Evolutionary conservation across 2,797 vertebrate genomes (phyloP).

Genomic region (Poecilia wingei): DNA sequence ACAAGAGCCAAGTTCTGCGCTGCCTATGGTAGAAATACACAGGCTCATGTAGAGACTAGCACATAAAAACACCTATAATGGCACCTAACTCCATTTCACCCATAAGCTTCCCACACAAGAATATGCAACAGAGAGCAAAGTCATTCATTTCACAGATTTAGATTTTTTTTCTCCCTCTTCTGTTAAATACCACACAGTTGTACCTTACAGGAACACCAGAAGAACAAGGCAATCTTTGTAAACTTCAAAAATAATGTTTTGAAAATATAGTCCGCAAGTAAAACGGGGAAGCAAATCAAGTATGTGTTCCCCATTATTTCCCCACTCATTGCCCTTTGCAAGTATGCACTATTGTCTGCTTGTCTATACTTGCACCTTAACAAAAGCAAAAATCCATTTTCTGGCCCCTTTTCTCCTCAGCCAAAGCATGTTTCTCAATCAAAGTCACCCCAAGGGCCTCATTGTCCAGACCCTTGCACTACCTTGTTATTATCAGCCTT

Average conservation of each 20-base stretch:
- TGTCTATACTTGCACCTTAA: constrained; percentile 34
- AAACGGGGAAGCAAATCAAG: constrained; percentile 19
- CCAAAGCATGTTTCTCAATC: constrained; percentile 57
- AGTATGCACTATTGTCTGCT: constrained; percentile 32
- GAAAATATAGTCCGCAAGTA: background rate
- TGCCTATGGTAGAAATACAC: constrained; percentile 44
- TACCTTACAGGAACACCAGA: constrained; percentile 11
- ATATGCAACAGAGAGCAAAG: constrained; percentile 18
- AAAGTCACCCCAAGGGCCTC: constrained; percentile 68
- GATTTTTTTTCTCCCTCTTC: constrained; percentile 11
- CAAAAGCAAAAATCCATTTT: constrained; percentile 52
- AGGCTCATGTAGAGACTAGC: constrained; percentile 13
- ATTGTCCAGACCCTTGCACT: constrained; percentile 65
- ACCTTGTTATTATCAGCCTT: constrained; percentile 74
- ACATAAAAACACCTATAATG: constrained; percentile 49
- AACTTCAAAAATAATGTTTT: constrained; percentile 13
- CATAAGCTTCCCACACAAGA: constrained; percentile 19
- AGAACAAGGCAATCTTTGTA: constrained; percentile 16
- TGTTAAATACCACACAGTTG: constrained; percentile 24
- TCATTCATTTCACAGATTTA: constrained; percentile 27
- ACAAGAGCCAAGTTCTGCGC: constrained; percentile 61
- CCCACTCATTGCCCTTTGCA: constrained; percentile 33
- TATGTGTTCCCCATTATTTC: constrained; percentile 18
- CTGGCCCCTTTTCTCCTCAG: constrained; percentile 29
- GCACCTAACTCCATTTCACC: constrained; percentile 26